Evolutionary conservation across 2,888 invertebrate genomes (phyloP), one percentile per base, ranked within the genome.

Genomic region (Isotomurus palustris): DNA sequence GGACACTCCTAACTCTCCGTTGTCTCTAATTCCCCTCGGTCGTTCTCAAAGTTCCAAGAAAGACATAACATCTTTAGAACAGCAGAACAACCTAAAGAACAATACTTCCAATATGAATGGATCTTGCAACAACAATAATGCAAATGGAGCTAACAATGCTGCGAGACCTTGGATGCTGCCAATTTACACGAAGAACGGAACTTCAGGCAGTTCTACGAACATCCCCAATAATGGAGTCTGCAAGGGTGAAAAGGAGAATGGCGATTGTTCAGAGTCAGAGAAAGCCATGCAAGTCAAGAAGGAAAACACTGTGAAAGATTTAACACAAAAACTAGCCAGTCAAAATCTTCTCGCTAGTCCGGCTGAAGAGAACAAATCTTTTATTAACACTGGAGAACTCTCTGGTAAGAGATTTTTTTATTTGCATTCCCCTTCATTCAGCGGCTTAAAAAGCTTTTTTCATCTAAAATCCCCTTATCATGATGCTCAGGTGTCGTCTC

Each of bases 401-500:
- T 62, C 66, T 49, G 63, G 63, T 63, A 53, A n/a, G 4, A 6
- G 17, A 10, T 19, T 19, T 25, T 10, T 3, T 4, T 51, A 24
- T n/a, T 14, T 6, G 32, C 10, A 35, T 36, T 40, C 10, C 19
- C 12, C 35, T n/a, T 41, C 24, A 17, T 32, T 6, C n/a, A n/a
- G n/a, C n/a, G n/a, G n/a, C n/a, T n/a, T n/a, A n/a, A n/a, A 44
- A n/a, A 19, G 8, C 24, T 44, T 44, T 5, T 12, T 6, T 40
- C n/a, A 6, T 17, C 19, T 40, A 40, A 10, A 21, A 17, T 40
- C 19, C 25, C 12, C 21, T 12, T 21, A 10, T 10, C 3, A 25
- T 29, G n/a, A n/a, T n/a, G n/a, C n/a, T 85, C 87, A 58, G 93
- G 93, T 45, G 82, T 94, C 69, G 91, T 94, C 68, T 89, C 87